phyloP scores from a whole-genome alignment of 1,140 invertebrate genomes.

The Hermetia illucens region DNA sequence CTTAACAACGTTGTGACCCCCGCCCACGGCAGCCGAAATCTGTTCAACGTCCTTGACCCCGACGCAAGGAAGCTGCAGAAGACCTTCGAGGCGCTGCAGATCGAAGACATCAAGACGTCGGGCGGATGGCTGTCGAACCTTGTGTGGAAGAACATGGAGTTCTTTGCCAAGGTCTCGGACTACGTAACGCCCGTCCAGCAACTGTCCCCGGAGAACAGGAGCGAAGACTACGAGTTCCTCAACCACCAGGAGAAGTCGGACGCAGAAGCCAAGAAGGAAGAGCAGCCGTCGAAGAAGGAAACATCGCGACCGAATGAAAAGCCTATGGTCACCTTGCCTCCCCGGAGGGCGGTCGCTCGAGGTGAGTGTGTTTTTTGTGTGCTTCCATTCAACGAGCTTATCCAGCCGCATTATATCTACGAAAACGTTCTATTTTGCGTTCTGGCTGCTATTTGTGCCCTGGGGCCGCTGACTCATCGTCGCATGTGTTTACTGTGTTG shows the following conservation, averaged over 20 bases:
- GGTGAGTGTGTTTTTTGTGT: no score
- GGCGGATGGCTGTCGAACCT: conserved; percentile 23
- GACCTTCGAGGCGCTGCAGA: conserved; percentile 72
- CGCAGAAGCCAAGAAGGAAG: no score
- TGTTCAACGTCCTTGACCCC: conserved; percentile 12
- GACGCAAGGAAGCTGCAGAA: conserved; percentile 52
- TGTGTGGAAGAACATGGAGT: conserved; percentile 2
- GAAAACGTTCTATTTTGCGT: no score
- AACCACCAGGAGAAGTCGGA: no score
- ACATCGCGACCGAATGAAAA: conserved; percentile 2
- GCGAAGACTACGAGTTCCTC: conserved; percentile 55
- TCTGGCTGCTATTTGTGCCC: no score
- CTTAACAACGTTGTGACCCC: conserved; percentile 21
- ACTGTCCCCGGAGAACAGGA: background rate
- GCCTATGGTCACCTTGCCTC: no score
- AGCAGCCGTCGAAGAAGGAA: background rate
- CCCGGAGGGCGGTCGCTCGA: no score
- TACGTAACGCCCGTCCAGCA: background rate
- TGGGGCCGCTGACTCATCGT: no score
- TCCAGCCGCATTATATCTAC: no score
- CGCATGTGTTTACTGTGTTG: no score
- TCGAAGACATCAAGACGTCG: conserved; percentile 31
- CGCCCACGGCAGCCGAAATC: conserved; percentile 8
- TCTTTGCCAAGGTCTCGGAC: conserved; percentile 5
- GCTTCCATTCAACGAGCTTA: no score